These are phyloP conservation scores for Zoanthus gigantus DNA, from an alignment of 92 coral and sea anemone species.

Conservation along the genomic window DNA sequence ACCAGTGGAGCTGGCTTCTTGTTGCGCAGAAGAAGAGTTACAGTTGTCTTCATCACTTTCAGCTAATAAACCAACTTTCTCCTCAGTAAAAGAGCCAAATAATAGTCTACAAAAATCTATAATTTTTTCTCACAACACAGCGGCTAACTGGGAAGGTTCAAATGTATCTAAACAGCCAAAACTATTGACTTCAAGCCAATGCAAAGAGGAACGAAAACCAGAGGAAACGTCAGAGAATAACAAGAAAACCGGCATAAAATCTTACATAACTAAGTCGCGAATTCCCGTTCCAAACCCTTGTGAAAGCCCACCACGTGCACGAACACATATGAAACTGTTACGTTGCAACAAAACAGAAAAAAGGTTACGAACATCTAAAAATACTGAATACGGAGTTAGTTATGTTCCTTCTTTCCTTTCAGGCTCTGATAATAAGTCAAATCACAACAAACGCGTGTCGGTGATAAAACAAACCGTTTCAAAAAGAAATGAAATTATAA, in stretches of 20 bases:
- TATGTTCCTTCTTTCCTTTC: slow-evolving; percentile 54
- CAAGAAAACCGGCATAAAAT: neutral
- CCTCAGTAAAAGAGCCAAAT: neutral
- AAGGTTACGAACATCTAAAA: slow-evolving; percentile 12
- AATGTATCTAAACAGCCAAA: neutral
- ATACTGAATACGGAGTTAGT: neutral
- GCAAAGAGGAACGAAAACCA: neutral
- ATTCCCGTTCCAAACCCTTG: slow-evolving; percentile 23
- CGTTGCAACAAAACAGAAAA: neutral
- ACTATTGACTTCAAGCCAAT: slow-evolving; percentile 7
- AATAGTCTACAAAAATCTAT: neutral
- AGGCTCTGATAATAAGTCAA: slow-evolving; percentile 23
- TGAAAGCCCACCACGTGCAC: slow-evolving; percentile 22
- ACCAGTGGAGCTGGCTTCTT: neutral
- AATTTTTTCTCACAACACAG: neutral
- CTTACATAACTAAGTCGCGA: neutral
- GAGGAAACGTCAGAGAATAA: neutral
- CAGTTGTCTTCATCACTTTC: neutral
- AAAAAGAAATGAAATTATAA: slow-evolving; percentile 26
- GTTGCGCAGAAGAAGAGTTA: neutral
- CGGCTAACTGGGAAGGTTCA: neutral
- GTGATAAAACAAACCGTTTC: slow-evolving; percentile 61
- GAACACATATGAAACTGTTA: neutral
- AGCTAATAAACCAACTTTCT: neutral
- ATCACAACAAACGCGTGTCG: slow-evolving; percentile 60